Conservation (phyloP, 2,888 invertebrate genomes). For the Melanophora roralis region DNA sequence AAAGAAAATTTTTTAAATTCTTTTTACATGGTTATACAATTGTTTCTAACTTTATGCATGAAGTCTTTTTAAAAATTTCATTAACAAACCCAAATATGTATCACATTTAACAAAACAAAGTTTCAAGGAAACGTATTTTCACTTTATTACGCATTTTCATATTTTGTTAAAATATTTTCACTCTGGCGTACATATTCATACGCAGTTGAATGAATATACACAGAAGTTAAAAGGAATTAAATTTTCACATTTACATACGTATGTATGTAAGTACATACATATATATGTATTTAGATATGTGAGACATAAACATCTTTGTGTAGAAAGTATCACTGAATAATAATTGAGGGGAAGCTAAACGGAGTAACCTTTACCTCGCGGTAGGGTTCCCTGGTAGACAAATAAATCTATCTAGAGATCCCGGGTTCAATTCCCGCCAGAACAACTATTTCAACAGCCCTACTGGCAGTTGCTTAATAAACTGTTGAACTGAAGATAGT, state of each 20-base stretch:
- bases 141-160: conserved; percentile 44
- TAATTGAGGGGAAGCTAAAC: too few species aligned
- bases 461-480: too few species aligned
- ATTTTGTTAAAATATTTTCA: conserved; percentile 17
- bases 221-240: not conserved
- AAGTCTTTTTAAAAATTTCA: conserved; percentile 10
- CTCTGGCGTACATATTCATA: not conserved
- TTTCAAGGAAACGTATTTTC: conserved; percentile 21
- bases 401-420: too few species aligned
- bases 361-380: too few species aligned
- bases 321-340: too few species aligned
- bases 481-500: too few species aligned
- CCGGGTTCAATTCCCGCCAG: too few species aligned
- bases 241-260: not conserved
- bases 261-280: too few species aligned
- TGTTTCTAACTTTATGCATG: conserved; percentile 20
- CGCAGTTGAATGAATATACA: not conserved
- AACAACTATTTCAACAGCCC: too few species aligned
- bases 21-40: not conserved
- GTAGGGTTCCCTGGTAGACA: too few species aligned
- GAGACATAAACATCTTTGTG: too few species aligned
- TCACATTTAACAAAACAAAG: conserved; percentile 38
- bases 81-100: conserved; percentile 22
- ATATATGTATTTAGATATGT: too few species aligned
- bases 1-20: not conserved